These are phyloP conservation scores for Dallia pectoralis DNA, from an alignment of 2,797 vertebrate species.

Conservation along the genomic window DNA sequence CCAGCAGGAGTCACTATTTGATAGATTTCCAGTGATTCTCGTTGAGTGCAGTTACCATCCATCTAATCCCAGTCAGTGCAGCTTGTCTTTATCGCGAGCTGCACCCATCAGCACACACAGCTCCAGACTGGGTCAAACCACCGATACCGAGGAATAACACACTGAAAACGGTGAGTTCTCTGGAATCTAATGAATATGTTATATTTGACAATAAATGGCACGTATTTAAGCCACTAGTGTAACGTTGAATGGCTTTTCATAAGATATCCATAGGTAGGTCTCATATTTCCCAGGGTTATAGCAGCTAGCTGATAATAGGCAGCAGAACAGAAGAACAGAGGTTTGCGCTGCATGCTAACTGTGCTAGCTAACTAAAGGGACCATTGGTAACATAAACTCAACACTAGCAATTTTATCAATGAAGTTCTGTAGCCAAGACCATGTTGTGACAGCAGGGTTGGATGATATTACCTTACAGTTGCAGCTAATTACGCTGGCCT, in stretches of 20 bases:
- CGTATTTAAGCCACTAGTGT: neutral
- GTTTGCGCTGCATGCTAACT: conserved; percentile 33
- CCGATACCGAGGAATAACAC: conserved; percentile 23
- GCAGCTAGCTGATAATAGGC: conserved; percentile 3
- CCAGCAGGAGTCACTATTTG: conserved; percentile 36
- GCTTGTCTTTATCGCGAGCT: conserved; percentile 43
- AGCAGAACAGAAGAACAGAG: conserved; percentile 37
- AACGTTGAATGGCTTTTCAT: neutral
- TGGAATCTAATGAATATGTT: neutral
- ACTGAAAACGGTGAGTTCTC: conserved; percentile 56
- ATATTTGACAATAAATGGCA: neutral
- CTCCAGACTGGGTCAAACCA: conserved; percentile 9
- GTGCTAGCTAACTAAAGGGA: conserved; percentile 1
- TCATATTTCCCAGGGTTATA: conserved; percentile 14
- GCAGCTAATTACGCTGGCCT: neutral
- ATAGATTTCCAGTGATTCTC: neutral
- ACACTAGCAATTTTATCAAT: neutral
- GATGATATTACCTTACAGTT: neutral
- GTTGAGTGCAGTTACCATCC: conserved; percentile 22
- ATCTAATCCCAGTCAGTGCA: conserved; percentile 39
- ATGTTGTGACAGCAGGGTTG: neutral
- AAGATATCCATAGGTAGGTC: conserved; percentile 12
- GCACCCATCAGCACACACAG: conserved; percentile 37
- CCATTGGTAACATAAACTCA: neutral
- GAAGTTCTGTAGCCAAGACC: conserved; percentile 28